Conservation (phyloP, 2,113 vertebrate species). For the Gracilinanus agilis region DNA sequence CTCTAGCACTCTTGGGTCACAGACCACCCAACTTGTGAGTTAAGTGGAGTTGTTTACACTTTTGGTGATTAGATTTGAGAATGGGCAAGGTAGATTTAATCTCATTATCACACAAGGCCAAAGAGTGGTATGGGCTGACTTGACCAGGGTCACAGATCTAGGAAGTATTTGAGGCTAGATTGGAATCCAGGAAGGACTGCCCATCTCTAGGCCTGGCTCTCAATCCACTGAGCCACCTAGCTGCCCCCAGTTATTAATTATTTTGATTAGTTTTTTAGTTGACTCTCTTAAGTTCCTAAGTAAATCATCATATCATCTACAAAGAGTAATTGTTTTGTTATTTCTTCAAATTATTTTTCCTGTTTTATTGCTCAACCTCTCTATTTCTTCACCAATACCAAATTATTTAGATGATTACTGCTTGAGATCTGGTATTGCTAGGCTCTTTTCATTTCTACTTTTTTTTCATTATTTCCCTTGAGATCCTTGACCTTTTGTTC, state of each 20-base stretch:
- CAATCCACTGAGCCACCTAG: too few relatives aligned
- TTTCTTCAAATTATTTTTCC: background rate
- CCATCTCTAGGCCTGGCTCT: too few relatives aligned
- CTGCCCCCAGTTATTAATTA: background rate
- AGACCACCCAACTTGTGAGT: too few relatives aligned
- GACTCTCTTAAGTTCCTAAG: background rate
- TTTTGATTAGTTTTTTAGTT: background rate
- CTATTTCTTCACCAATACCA: background rate
- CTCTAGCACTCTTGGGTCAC: too few relatives aligned
- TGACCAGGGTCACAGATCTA: too few relatives aligned
- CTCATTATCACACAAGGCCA: too few relatives aligned
- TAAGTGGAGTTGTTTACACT: too few relatives aligned
- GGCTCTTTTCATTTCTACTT: background rate
- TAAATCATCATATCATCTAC: background rate
- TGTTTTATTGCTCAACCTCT: background rate
- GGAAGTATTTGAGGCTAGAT: too few relatives aligned
- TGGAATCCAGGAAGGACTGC: too few relatives aligned
- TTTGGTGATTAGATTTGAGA: too few relatives aligned
- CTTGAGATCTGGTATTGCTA: background rate
- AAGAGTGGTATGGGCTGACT: too few relatives aligned
- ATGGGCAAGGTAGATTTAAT: too few relatives aligned
- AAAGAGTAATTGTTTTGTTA: background rate
- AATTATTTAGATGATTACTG: background rate
- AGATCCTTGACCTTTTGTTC: background rate
- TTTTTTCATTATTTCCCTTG: background rate